Conservation (phyloP, 2,113 vertebrate genomes). For the Mellivora capensis region DNA sequence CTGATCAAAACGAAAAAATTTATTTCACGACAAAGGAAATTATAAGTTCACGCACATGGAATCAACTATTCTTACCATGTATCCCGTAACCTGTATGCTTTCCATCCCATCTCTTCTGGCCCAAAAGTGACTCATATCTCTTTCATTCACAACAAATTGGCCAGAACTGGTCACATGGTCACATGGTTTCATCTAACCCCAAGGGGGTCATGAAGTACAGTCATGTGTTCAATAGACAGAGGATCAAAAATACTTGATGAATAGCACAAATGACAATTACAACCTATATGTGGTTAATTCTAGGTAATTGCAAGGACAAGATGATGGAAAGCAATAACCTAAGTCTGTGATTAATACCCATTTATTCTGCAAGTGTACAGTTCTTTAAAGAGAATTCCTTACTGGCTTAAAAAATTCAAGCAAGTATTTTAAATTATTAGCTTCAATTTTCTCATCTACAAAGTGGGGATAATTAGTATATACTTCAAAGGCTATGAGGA, state of each 20-base stretch:
- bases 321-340: slow-evolving; percentile 22
- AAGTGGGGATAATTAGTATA: slow-evolving; percentile 20
- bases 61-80: not conserved
- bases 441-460: slow-evolving; percentile 38
- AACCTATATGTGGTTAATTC: slow-evolving; percentile 35
- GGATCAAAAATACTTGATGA: slow-evolving; percentile 19
- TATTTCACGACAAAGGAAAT: not conserved
- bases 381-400: not conserved
- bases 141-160: not conserved
- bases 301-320: slow-evolving; percentile 29
- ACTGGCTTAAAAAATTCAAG: not conserved
- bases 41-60: not conserved
- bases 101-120: not conserved
- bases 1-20: not conserved
- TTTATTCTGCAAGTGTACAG: slow-evolving; percentile 29
- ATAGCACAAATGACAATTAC: not conserved
- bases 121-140: not conserved
- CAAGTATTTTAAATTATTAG: slow-evolving; percentile 44
- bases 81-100: not conserved
- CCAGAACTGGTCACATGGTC: not conserved
- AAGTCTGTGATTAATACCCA: slow-evolving; percentile 44
- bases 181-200: not conserved
- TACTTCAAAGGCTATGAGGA: slow-evolving; percentile 45
- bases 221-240: not conserved
- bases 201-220: not conserved